A percentile compares a stretch with the other conserved stretches of the same genome.
Evolutionary conservation across 2,888 invertebrate species (phyloP).

Genomic region (Diarsia brunnea): DNA sequence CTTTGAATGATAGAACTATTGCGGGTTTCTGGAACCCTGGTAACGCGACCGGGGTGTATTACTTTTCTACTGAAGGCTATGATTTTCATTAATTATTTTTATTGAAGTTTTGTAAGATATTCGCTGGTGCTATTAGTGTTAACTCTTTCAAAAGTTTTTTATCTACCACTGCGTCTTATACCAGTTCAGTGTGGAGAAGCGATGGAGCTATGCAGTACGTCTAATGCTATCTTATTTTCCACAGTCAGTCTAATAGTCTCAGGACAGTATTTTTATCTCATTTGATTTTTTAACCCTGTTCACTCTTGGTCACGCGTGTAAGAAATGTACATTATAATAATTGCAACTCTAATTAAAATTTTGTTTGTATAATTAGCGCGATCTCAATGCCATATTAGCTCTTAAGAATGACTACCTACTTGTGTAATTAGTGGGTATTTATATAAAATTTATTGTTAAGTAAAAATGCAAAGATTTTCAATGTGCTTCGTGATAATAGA

Average conservation of each 20-base stretch:
- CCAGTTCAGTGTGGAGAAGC: not conserved
- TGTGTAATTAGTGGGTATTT: not conserved
- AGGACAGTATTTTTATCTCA: not conserved
- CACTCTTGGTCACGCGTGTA: too few relatives aligned
- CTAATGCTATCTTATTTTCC: not conserved
- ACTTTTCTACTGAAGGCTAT: conserved; percentile 80
- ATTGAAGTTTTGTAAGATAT: not conserved
- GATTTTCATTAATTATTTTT: conserved; percentile 32
- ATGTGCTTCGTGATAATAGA: conserved; percentile 12
- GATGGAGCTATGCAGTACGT: not conserved
- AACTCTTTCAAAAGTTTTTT: not conserved
- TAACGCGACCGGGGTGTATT: conserved; percentile 82
- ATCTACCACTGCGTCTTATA: not conserved
- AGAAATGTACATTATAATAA: conserved; percentile 14
- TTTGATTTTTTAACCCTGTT: too few relatives aligned
- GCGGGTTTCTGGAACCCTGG: conserved; percentile 86
- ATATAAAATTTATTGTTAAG: conserved; percentile 9
- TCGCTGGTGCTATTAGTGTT: not conserved
- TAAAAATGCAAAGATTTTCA: not conserved
- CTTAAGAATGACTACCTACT: conserved; percentile 5
- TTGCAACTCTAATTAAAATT: not conserved
- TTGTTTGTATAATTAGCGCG: not conserved
- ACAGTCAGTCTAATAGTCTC: not conserved
- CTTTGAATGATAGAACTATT: conserved; percentile 74
- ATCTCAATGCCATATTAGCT: conserved; percentile 26